phyloP scores from a whole-genome alignment of 2,797 vertebrate genomes.

The Enteromius mattozi region DNA sequence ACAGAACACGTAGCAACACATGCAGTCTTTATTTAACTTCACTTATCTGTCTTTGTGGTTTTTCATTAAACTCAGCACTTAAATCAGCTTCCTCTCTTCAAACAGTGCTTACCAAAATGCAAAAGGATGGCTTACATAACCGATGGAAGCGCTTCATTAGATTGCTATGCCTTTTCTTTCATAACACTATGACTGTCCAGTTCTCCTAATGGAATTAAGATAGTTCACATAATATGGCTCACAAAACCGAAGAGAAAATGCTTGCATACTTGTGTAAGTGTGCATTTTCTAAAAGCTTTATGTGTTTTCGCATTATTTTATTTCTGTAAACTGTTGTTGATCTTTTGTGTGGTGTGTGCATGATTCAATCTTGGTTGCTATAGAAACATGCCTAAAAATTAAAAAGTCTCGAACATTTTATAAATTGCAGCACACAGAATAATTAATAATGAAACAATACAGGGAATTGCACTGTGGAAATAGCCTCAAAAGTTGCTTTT shows the following conservation, averaged over 20 bases:
- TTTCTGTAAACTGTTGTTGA: constrained; percentile 43
- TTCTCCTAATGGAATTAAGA: constrained; percentile 55
- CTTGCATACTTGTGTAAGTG: constrained; percentile 10
- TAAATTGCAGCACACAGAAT: constrained; percentile 24
- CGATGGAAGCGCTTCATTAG: constrained; percentile 60
- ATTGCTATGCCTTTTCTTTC: constrained; percentile 59
- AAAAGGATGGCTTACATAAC: constrained; percentile 47
- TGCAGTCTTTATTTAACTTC: constrained; percentile 49
- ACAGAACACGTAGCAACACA: constrained; percentile 47
- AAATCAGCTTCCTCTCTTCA: constrained; percentile 45
- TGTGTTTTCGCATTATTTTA: constrained; percentile 33
- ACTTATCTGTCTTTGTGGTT: constrained; percentile 49
- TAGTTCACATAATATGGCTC: constrained; percentile 58
- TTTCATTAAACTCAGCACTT: constrained; percentile 54
- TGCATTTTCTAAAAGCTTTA: constrained; percentile 1
- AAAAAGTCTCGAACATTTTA: constrained; percentile 68
- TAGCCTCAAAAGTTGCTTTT: background rate
- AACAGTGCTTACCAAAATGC: constrained; percentile 36
- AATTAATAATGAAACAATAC: constrained; percentile 25
- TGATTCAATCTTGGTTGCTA: constrained; percentile 52
- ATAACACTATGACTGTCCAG: constrained; percentile 48
- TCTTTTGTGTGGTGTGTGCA: constrained; percentile 45
- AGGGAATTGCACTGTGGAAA: constrained; percentile 17
- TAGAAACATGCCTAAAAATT: constrained; percentile 46
- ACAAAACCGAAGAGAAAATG: constrained; percentile 31